Percentiles rank a stretch among this genome's conserved stretches.
Evolutionary conservation across 2,113 vertebrate genomes (phyloP).

Genomic region (Pampusana beccarii): DNA sequence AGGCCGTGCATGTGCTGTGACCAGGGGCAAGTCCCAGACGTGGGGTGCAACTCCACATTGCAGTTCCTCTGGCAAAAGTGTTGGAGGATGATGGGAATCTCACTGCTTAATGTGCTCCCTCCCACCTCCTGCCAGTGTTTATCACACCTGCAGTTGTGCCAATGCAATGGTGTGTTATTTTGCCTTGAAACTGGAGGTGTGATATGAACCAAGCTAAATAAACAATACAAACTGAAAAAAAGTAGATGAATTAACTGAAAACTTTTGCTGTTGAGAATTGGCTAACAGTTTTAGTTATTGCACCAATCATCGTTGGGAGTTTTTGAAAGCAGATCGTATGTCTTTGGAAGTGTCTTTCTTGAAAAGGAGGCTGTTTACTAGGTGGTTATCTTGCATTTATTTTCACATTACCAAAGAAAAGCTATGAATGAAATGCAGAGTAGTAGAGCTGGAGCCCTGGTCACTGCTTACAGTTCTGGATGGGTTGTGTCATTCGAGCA

Average conservation of each 20-base stretch:
- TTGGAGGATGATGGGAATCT: constrained; percentile 5
- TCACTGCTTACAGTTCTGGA: background rate
- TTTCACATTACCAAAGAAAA: background rate
- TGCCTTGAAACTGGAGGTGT: constrained; percentile 21
- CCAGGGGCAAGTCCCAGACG: background rate
- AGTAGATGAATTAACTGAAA: background rate
- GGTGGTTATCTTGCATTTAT: background rate
- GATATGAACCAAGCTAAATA: constrained; percentile 30
- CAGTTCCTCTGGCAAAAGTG: background rate
- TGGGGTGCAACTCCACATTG: background rate
- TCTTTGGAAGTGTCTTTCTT: background rate
- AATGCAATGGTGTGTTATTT: constrained; percentile 22
- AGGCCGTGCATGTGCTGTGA: background rate
- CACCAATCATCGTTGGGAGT: background rate
- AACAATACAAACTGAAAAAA: background rate
- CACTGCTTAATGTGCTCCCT: background rate
- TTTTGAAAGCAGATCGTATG: background rate
- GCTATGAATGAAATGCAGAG: background rate
- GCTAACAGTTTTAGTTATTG: background rate
- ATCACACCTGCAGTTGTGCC: constrained; percentile 21
- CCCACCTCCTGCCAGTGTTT: constrained; percentile 37
- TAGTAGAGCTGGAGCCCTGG: background rate
- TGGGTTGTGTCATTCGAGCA: background rate
- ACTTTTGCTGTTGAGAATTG: background rate
- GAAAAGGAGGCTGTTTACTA: background rate